Base-by-base conservation (phyloP, 2,797 vertebrate genomes). In the Gymnopithys bicolor region DNA sequence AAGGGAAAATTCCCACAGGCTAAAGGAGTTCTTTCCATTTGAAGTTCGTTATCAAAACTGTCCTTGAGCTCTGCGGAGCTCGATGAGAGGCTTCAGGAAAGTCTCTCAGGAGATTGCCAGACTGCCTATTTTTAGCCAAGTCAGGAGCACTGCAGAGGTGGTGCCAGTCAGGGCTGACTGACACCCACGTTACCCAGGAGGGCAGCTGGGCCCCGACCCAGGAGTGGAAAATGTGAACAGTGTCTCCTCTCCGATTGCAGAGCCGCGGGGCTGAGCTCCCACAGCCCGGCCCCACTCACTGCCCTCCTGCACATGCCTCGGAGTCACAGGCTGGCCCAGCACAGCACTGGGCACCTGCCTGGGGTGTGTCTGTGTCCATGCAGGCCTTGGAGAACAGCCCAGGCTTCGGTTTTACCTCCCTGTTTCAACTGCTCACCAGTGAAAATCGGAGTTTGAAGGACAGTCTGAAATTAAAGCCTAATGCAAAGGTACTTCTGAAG, bases 61-160 rank as follows among this genome's bases (percentile, higher is more conserved):
- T 74, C 68, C 41, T n/a, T 27, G 56, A 2, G 2, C 21, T 76
- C 63, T 59, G 51, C 1, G 4, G 71, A 63, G 58, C 60, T 45
- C 6, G 1, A 23, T 22, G 59, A 86, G 58, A 71, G 46, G 27
- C 46, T 67, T 24, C 8, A 39, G 59, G 63, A 68, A 33, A 66
- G 84, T 24, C 9, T 76, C 55, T 64, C 63, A 32, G 79, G 45
- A 75, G 76, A 49, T 64, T 33, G 48, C 73, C 53, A 37, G 56
- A 63, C 67, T 48, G 39, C 59, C 71, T 87, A 51, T 73, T 96
- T 92, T 89, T 35, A 90, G 79, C 28, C 30, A 45, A 18, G 64
- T 25, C 53, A 67, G 88, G 77, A 64, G 60, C 37, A n/a, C 23
- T 25, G 33, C 60, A 18, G 84, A 70, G 37, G 88, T 8, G 67